Conservation (phyloP, 2,113 vertebrate species). For the Alethe castanea region DNA sequence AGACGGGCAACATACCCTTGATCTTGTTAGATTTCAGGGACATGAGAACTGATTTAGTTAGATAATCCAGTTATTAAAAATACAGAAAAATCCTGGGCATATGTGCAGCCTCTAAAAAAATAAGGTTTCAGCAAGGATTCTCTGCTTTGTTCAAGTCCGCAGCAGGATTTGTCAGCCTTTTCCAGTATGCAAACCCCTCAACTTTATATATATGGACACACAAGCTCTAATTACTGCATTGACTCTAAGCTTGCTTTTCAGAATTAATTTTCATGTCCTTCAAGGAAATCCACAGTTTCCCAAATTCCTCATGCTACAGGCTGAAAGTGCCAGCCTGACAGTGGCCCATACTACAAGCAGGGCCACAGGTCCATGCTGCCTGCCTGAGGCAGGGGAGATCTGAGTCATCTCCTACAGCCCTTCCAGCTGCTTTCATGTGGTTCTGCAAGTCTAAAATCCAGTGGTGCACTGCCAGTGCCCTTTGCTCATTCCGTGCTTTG, state of each 20-base stretch:
- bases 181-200: not conserved
- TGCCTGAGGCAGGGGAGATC: not conserved
- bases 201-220: not conserved
- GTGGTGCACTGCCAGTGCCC: not conserved
- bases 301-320: not conserved
- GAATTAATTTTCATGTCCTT: not conserved
- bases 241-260: not conserved
- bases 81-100: not conserved
- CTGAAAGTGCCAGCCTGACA: not conserved
- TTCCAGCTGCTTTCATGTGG: not conserved
- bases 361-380: not conserved
- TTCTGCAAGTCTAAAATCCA: not conserved
- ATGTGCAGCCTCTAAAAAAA: not conserved
- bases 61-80: not conserved
- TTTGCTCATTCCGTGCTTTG: not conserved
- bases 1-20: not conserved
- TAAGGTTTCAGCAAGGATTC: not conserved
- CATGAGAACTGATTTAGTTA: not conserved
- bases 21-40: not conserved
- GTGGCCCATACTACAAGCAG: not conserved
- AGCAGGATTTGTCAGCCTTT: not conserved
- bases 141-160: not conserved
- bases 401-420: not conserved
- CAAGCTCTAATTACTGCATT: not conserved
- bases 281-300: not conserved